A percentile compares a stretch with the other conserved stretches of the same genome.
phyloP scores from a whole-genome alignment of 1,140 invertebrate species.

The Piezodorus guildinii region DNA sequence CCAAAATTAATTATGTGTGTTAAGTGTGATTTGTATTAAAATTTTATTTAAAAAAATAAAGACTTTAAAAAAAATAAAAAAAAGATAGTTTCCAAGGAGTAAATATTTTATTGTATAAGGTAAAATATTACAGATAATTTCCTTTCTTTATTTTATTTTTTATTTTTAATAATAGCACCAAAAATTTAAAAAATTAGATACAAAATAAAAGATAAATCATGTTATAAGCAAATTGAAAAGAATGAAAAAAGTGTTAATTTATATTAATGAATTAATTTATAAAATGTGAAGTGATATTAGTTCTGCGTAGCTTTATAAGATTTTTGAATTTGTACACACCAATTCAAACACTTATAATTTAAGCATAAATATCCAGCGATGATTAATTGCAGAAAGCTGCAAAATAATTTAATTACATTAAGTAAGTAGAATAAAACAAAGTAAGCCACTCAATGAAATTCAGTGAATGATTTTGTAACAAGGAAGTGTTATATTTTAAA shows the following conservation, averaged over 20 bases:
- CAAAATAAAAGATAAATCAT: neutral
- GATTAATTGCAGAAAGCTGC: slow-evolving; percentile 22
- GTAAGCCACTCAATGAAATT: neutral
- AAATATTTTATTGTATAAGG: too few relatives aligned
- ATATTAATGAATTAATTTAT: neutral
- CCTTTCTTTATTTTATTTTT: too few relatives aligned
- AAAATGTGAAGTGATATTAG: neutral
- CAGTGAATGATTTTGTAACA: neutral
- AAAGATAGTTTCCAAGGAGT: too few relatives aligned
- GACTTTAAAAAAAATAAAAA: too few relatives aligned
- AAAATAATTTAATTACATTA: slow-evolving; percentile 9
- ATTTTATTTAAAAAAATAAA: too few relatives aligned
- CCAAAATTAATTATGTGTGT: too few relatives aligned
- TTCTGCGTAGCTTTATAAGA: neutral
- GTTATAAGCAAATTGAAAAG: neutral
- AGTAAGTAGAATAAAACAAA: slow-evolving; percentile 1
- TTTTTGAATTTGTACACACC: neutral
- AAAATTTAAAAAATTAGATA: too few relatives aligned
- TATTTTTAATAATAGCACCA: too few relatives aligned
- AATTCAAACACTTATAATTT: slow-evolving; percentile 7
- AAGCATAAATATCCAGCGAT: slow-evolving; percentile 7
- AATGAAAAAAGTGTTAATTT: neutral
- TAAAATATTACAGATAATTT: too few relatives aligned
- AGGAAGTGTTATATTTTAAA: too few relatives aligned
- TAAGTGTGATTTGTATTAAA: too few relatives aligned